Conservation (phyloP, 2,888 invertebrate genomes). For the Ceramica pisi region DNA sequence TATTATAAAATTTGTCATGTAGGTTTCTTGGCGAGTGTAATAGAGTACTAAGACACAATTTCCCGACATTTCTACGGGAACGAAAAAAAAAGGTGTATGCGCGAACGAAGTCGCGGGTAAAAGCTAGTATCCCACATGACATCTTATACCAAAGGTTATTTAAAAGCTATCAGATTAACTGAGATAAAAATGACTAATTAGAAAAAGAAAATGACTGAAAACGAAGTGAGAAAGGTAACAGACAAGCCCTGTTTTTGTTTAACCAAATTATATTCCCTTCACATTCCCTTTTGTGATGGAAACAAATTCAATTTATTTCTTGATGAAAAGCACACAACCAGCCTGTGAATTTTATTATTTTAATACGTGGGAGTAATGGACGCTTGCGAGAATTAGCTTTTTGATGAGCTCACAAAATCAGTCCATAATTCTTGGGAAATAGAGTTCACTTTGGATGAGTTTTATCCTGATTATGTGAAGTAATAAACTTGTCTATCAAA, state of each 20-base stretch:
- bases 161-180: slow-evolving; percentile 7
- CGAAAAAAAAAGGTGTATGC: no score
- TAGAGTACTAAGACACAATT: no score
- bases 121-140: no score
- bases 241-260: slow-evolving; percentile 37
- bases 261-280: slow-evolving; percentile 42
- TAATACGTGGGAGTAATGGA: slow-evolving; percentile 47
- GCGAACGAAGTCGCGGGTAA: no score
- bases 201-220: slow-evolving; percentile 25
- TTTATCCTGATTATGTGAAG: slow-evolving; percentile 10
- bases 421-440: not conserved
- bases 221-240: slow-evolving; percentile 21
- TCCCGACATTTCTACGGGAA: no score
- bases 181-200: slow-evolving; percentile 21
- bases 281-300: slow-evolving; percentile 40
- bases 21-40: no score
- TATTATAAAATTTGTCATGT: no score
- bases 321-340: slow-evolving; percentile 52
- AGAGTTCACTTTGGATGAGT: slow-evolving; percentile 13
- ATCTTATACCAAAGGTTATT: slow-evolving; percentile 5
- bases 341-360: slow-evolving; percentile 45
- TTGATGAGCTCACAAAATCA: slow-evolving; percentile 9
- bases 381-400: slow-evolving; percentile 39
- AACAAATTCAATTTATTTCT: slow-evolving; percentile 57
- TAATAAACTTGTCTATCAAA: slow-evolving; percentile 21